Conservation (phyloP, 2,797 vertebrate genomes). For the Acipenser ruthenus region DNA sequence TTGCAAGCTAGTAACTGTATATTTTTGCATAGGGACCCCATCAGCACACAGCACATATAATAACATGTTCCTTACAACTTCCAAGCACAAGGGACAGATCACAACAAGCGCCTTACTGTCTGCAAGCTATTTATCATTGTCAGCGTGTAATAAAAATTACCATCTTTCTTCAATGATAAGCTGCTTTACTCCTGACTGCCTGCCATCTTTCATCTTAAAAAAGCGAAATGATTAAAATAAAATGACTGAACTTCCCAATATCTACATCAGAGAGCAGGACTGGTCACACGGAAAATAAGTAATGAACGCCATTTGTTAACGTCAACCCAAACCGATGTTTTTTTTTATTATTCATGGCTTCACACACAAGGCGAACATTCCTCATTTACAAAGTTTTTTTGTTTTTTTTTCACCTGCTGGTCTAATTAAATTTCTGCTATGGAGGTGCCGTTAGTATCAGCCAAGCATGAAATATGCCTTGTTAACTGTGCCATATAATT, state of each 20-base stretch:
- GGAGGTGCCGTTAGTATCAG: conserved; percentile 56
- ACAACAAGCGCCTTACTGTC: neutral
- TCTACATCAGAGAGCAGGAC: conserved; percentile 46
- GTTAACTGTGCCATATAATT: conserved; percentile 48
- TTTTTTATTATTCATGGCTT: conserved; percentile 32
- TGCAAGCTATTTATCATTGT: conserved; percentile 37
- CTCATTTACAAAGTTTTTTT: conserved; percentile 31
- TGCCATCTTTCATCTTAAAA: conserved; percentile 38
- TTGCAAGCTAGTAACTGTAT: too few species aligned
- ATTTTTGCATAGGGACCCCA: too few species aligned
- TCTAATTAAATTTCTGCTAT: conserved; percentile 67
- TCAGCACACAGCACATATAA: too few species aligned
- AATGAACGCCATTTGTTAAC: conserved; percentile 69
- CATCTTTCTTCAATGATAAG: conserved; percentile 25
- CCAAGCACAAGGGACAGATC: too few species aligned
- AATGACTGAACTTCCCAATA: conserved; percentile 38
- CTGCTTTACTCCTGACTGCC: conserved; percentile 17
- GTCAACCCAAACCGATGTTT: conserved; percentile 44
- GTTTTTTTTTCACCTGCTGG: conserved; percentile 44
- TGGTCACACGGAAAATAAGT: conserved; percentile 60
- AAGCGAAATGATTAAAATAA: conserved; percentile 39
- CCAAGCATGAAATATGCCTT: conserved; percentile 45
- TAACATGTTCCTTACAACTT: too few species aligned
- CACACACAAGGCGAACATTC: conserved; percentile 38
- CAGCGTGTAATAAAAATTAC: conserved; percentile 32